Percentiles rank a stretch among this genome's conserved stretches.
These are phyloP conservation scores for Larimichthys crocea DNA, from an alignment of 2,113 vertebrate species.

Conservation along the genomic window DNA sequence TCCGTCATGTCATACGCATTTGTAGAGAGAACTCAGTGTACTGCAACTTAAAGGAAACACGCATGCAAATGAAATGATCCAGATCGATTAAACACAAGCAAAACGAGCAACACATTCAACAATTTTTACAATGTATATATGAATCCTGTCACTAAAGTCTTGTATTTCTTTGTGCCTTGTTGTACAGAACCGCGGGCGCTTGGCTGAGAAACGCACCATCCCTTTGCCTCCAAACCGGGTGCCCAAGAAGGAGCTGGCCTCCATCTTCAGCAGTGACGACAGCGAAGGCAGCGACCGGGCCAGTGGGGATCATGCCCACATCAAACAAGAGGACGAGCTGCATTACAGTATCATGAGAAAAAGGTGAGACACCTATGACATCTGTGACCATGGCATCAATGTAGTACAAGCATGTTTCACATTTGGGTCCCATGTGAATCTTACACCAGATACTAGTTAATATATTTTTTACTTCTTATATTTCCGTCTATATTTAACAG, in stretches of 20 bases:
- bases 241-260: conserved; percentile 93
- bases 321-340: conserved; percentile 94
- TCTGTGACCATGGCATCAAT: not conserved
- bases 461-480: not conserved
- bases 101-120: not conserved
- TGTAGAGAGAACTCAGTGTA: not conserved
- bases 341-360: conserved; percentile 97
- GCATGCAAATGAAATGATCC: not conserved
- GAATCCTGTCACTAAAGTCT: conserved; percentile 50
- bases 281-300: conserved; percentile 89
- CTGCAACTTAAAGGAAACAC: not conserved
- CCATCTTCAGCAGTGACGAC: conserved; percentile 91
- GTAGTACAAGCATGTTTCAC: not conserved
- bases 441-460: not conserved
- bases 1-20: not conserved
- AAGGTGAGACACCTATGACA: conserved; percentile 84
- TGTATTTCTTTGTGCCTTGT: conserved; percentile 43
- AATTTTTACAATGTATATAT: not conserved
- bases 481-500: not conserved
- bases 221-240: conserved; percentile 89
- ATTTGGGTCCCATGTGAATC: not conserved
- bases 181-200: conserved; percentile 94
- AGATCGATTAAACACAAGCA: not conserved
- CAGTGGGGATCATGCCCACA: conserved; percentile 87
- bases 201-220: conserved; percentile 96